phyloP scores from a whole-genome alignment of 2,113 vertebrate genomes.

The Mixornis gularis region DNA sequence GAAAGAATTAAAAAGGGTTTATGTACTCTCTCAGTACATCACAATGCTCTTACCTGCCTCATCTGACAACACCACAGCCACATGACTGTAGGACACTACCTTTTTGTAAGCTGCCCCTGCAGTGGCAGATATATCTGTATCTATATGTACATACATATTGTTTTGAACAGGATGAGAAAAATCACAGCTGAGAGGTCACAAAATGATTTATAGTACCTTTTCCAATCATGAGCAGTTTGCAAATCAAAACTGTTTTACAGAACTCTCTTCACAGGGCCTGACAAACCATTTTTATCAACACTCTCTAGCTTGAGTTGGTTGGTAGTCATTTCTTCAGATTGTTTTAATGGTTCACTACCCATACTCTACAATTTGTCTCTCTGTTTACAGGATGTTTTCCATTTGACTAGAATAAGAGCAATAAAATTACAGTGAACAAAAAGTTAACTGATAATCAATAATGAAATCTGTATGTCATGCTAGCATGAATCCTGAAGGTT shows the following conservation, averaged over 20 bases:
- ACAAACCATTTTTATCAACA: not conserved
- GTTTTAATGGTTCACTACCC: not conserved
- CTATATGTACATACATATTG: not conserved
- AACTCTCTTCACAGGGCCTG: not conserved
- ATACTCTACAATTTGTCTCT: not conserved
- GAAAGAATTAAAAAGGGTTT: not conserved
- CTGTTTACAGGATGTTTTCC: not conserved
- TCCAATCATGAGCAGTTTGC: not conserved
- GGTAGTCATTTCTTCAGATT: not conserved
- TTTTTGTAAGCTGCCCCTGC: not conserved
- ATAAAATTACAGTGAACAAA: not conserved
- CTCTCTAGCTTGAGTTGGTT: not conserved
- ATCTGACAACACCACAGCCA: not conserved
- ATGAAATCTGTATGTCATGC: not conserved
- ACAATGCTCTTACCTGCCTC: not conserved
- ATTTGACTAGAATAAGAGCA: not conserved
- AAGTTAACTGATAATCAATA: not conserved
- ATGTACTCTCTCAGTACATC: not conserved
- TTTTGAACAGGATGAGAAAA: not conserved
- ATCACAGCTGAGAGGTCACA: not conserved
- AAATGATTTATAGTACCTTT: not conserved
- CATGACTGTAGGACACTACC: not conserved
- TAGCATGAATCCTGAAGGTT: not conserved
- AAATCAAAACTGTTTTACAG: not conserved
- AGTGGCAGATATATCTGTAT: not conserved